phyloP scores from a whole-genome alignment of 1,140 invertebrate species.

The Ectropis grisescens region DNA sequence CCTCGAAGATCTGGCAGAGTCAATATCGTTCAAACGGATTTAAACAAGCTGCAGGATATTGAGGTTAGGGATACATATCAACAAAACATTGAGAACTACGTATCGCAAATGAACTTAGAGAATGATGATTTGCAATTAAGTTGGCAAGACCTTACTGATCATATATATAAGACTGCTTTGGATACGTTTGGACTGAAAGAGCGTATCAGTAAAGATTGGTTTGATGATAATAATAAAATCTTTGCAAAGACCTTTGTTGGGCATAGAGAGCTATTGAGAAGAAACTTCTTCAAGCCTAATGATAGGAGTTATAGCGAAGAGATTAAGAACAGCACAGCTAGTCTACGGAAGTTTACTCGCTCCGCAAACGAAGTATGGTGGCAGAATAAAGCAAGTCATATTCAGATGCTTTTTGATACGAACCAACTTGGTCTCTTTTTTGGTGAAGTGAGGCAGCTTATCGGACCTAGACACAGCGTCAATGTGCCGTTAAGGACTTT shows the following conservation, averaged over 20 bases:
- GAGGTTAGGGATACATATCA: constrained; percentile 3
- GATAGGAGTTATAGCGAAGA: neutral
- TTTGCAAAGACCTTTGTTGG: constrained; percentile 7
- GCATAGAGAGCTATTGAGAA: constrained; percentile 6
- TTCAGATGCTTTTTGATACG: constrained; percentile 17
- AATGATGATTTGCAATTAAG: constrained; percentile 1
- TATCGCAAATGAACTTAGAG: neutral
- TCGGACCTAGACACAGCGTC: neutral
- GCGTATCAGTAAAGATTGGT: constrained; percentile 14
- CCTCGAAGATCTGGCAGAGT: constrained; percentile 5
- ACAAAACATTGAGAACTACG: neutral
- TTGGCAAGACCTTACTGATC: constrained; percentile 7
- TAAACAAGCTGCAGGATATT: constrained; percentile 6
- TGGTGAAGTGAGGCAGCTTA: constrained; percentile 9
- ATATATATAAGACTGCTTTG: constrained; percentile 6
- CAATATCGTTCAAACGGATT: constrained; percentile 5
- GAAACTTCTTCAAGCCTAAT: neutral
- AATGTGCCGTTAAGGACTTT: constrained; percentile 6
- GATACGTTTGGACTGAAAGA: constrained; percentile 5
- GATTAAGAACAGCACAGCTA: constrained; percentile 9
- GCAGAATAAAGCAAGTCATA: constrained; percentile 10
- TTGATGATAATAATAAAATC: constrained; percentile 15
- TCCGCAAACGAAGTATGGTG: constrained; percentile 17
- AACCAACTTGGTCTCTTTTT: constrained; percentile 18
- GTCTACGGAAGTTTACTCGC: constrained; percentile 8